A percentile compares a stretch with the other conserved stretches of the same genome.
These are phyloP conservation scores for Gymnocheta viridis DNA, from an alignment of 2,888 invertebrate genomes.

Conservation along the genomic window DNA sequence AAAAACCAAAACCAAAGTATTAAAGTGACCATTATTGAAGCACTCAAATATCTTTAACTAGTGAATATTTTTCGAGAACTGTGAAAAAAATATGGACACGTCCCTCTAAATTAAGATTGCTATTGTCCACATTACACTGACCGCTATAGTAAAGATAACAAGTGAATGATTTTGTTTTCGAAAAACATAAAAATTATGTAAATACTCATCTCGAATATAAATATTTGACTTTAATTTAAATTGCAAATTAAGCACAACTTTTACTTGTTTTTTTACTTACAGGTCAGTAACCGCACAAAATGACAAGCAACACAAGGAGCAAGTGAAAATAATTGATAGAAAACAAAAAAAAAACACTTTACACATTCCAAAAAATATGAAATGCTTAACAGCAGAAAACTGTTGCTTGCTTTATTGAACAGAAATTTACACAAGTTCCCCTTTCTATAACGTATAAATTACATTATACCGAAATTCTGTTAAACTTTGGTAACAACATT, in stretches of 20 bases:
- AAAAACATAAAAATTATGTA: conserved; percentile 51
- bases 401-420: conserved; percentile 48
- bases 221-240: conserved; percentile 52
- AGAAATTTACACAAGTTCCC: conserved; percentile 12
- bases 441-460: background rate
- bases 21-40: too few species aligned
- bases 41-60: too few species aligned
- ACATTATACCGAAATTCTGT: conserved; percentile 59
- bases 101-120: too few species aligned
- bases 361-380: background rate
- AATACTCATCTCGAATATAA: conserved; percentile 47
- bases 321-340: conserved; percentile 31
- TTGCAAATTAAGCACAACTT: conserved; percentile 52
- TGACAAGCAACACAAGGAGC: conserved; percentile 33
- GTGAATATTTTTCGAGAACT: background rate
- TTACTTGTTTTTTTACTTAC: conserved; percentile 38
- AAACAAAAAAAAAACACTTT: background rate
- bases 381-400: conserved; percentile 47
- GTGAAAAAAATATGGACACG: background rate
- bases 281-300: conserved; percentile 60
- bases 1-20: too few species aligned
- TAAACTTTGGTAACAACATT: background rate
- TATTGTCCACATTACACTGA: conserved; percentile 17
- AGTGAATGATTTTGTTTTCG: conserved; percentile 28
- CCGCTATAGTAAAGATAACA: conserved; percentile 27